These are phyloP conservation scores for Oryzias melastigma DNA, from an alignment of 2,113 vertebrate genomes.

Conservation along the genomic window DNA sequence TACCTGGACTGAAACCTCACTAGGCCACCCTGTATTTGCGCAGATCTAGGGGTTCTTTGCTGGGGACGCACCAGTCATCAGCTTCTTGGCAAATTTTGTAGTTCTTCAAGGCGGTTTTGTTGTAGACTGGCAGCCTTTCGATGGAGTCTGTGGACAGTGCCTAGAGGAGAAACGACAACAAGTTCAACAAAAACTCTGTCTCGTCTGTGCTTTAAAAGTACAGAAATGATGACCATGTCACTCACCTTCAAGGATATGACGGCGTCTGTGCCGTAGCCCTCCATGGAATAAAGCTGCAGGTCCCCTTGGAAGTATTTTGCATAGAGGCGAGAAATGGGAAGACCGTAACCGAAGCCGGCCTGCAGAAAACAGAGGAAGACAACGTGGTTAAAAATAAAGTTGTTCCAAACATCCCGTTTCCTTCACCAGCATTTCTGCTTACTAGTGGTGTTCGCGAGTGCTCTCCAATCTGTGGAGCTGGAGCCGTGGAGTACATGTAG, in stretches of 20 bases:
- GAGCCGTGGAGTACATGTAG: conserved; percentile 95
- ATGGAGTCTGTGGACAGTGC: conserved; percentile 93
- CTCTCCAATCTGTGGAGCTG: conserved; percentile 82
- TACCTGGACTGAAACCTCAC: conserved; percentile 36
- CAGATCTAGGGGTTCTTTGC: conserved; percentile 89
- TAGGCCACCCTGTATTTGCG: conserved; percentile 82
- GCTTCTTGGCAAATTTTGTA: conserved; percentile 89
- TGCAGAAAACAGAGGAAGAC: conserved; percentile 44
- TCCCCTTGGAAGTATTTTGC: conserved; percentile 97
- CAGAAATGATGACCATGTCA: not conserved
- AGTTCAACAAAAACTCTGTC: too few relatives aligned
- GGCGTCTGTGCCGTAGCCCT: conserved; percentile 90
- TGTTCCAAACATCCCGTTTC: too few relatives aligned
- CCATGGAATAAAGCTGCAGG: conserved; percentile 95
- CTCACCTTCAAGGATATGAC: conserved; percentile 92
- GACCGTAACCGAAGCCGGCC: conserved; percentile 93
- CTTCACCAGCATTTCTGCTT: conserved; percentile 1
- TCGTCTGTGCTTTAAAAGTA: too few relatives aligned
- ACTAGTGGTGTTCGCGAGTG: conserved; percentile 83
- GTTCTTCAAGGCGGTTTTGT: conserved; percentile 92
- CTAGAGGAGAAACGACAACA: conserved; percentile 55
- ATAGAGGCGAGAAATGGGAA: conserved; percentile 93
- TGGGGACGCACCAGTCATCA: conserved; percentile 92
- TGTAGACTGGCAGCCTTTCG: conserved; percentile 92
- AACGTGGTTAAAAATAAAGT: not conserved